phyloP scores from a whole-genome alignment of 2,113 vertebrate species.

The Aspiorhynchus laticeps region DNA sequence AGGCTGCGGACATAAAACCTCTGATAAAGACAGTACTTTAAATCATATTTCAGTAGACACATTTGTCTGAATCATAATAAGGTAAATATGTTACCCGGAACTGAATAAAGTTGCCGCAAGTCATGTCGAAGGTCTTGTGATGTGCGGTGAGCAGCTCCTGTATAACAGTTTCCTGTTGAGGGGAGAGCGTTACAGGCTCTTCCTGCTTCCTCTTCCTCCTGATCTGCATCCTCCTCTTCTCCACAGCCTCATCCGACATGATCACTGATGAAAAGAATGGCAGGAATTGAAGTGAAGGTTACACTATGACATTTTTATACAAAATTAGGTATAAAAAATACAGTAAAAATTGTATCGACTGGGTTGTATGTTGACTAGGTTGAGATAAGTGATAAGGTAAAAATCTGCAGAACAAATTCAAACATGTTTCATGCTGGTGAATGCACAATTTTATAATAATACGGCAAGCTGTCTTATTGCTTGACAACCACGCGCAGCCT shows the following conservation, averaged over 20 bases:
- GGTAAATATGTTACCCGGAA: conserved; percentile 68
- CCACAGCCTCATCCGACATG: conserved; percentile 75
- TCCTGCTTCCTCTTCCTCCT: conserved; percentile 64
- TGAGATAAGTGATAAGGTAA: background rate
- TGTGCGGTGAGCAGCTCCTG: conserved; percentile 71
- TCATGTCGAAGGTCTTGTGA: conserved; percentile 70
- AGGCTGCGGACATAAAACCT: conserved; percentile 52
- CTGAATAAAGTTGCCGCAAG: conserved; percentile 70
- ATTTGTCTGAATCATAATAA: background rate
- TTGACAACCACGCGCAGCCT: background rate
- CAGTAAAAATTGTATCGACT: background rate
- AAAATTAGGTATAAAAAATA: too few species aligned
- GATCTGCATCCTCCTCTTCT: conserved; percentile 72
- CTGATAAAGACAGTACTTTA: background rate
- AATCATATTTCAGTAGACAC: background rate
- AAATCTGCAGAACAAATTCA: background rate
- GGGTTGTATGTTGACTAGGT: background rate
- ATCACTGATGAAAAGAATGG: conserved; percentile 66
- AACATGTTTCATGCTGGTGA: background rate
- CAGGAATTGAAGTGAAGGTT: background rate
- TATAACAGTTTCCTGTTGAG: conserved; percentile 69
- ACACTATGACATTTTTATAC: too few species aligned
- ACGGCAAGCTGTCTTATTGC: background rate
- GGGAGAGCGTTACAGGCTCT: conserved; percentile 50
- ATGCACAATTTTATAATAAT: background rate